These are phyloP conservation scores for Poecile atricapillus DNA, from an alignment of 2,113 vertebrate genomes.

Conservation along the genomic window DNA sequence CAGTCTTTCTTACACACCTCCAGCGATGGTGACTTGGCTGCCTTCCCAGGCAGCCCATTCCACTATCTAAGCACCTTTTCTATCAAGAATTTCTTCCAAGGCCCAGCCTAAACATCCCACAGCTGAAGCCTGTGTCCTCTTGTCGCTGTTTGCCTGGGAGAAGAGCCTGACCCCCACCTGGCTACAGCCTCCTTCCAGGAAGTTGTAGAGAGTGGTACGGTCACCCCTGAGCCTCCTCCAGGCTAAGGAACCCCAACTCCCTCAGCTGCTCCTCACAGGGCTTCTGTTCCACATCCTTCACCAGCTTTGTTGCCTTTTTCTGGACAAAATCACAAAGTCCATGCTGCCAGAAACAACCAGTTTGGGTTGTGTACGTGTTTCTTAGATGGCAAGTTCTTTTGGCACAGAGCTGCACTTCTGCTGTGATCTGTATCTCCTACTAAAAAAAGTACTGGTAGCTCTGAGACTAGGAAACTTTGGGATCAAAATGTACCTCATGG, in stretches of 20 bases:
- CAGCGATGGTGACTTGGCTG: fast-evolving
- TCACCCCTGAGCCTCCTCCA: not conserved
- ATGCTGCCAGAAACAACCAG: not conserved
- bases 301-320: not conserved
- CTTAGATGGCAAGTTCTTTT: not conserved
- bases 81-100: not conserved
- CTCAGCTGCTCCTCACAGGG: not conserved
- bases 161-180: not conserved
- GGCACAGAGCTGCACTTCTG: not conserved
- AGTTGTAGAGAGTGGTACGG: not conserved
- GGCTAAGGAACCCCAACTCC: not conserved
- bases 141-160: not conserved
- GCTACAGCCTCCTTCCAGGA: not conserved
- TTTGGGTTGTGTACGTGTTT: not conserved
- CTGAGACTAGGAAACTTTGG: not conserved
- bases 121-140: too few relatives aligned
- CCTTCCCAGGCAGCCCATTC: not conserved
- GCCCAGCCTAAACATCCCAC: not conserved
- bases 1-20: not conserved
- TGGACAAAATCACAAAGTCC: not conserved
- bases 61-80: not conserved
- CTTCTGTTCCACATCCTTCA: not conserved
- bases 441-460: not conserved
- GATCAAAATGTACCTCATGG: not conserved
- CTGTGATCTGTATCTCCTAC: not conserved